A percentile compares a stretch with the other conserved stretches of the same genome.
Conservation (phyloP, 53 echinoderm and acorn worm genomes). For the Stichopus horrens region DNA sequence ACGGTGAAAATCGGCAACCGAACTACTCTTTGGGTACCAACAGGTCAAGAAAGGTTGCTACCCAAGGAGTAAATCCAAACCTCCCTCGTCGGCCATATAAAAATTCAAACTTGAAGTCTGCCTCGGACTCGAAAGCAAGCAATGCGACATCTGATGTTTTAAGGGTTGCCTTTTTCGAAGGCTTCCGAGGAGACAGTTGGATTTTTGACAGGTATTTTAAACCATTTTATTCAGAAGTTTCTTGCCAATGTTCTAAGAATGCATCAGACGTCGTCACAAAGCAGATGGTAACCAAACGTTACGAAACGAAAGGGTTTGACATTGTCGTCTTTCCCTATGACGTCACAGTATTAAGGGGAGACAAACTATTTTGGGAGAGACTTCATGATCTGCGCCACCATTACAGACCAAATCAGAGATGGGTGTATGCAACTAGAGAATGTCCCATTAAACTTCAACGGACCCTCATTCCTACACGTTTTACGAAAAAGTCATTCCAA, state of each 20-base stretch:
- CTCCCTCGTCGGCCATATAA: too few relatives aligned
- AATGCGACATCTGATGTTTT: not conserved
- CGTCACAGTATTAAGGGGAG: conserved; percentile 39
- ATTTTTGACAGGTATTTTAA: conserved; percentile 34
- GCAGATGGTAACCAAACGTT: conserved; percentile 15
- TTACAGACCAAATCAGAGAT: conserved; percentile 1
- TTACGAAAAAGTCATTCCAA: conserved; percentile 15
- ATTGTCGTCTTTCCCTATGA: conserved; percentile 43
- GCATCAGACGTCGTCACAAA: not conserved
- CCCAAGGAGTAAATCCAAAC: too few relatives aligned
- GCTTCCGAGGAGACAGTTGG: conserved; percentile 37
- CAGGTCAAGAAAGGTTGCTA: too few relatives aligned
- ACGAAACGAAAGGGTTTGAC: conserved; percentile 23
- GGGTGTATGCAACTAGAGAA: conserved; percentile 46
- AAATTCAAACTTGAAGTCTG: not conserved
- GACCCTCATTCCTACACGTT: not conserved
- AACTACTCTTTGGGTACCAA: too few relatives aligned
- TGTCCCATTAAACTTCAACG: conserved; percentile 22
- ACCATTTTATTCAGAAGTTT: conserved; percentile 33
- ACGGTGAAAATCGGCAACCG: too few relatives aligned
- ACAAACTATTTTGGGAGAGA: conserved; percentile 35
- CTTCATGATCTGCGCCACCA: conserved; percentile 23
- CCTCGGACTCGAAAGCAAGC: not conserved
- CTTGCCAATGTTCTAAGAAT: conserved; percentile 8
- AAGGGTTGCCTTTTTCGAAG: conserved; percentile 40